Percentiles rank a stretch among this genome's conserved stretches.
phyloP scores from a whole-genome alignment of 2,797 vertebrate genomes.

The Propithecus perrieri region DNA sequence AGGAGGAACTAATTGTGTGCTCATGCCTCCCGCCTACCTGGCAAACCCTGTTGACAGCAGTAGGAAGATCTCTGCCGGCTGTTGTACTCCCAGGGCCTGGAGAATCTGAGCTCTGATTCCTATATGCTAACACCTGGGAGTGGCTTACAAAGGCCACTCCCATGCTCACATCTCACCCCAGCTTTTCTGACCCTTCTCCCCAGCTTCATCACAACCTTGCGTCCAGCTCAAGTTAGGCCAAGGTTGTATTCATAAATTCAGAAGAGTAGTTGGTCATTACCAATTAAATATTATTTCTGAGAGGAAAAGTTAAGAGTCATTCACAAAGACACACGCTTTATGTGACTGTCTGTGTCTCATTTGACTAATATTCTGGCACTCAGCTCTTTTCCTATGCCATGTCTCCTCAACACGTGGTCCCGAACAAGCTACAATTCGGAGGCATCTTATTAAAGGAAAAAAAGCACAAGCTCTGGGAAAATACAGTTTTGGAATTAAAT shows the following conservation, averaged over 20 bases:
- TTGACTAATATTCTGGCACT: background rate
- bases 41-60: background rate
- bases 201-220: background rate
- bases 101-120: background rate
- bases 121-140: background rate
- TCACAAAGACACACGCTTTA: background rate
- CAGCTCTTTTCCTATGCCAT: background rate
- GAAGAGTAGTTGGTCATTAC: background rate
- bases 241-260: background rate
- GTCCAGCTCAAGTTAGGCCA: background rate
- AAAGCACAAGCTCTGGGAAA: background rate
- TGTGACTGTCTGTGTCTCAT: background rate
- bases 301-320: background rate
- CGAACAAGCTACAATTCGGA: background rate
- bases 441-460: background rate
- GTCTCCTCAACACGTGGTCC: background rate
- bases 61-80: background rate
- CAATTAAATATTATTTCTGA: constrained; percentile 17
- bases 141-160: background rate
- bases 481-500: background rate
- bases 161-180: too few species aligned
- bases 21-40: background rate
- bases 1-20: background rate
- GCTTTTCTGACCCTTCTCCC: background rate
- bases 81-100: background rate